phyloP scores from a whole-genome alignment of 2,797 vertebrate species.

The Ceyx erithaca region DNA sequence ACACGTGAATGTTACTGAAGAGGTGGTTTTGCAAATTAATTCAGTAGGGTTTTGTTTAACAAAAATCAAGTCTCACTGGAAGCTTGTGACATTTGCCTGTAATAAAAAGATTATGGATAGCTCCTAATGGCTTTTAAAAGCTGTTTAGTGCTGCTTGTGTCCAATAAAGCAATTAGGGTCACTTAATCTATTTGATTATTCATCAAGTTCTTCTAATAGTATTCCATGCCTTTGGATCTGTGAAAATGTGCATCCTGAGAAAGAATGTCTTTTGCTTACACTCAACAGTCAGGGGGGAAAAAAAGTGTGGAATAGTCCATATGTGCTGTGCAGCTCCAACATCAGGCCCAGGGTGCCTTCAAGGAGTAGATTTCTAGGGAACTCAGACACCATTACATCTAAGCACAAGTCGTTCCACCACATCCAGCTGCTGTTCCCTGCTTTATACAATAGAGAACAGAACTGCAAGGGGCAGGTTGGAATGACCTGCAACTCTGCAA shows the following conservation, averaged over 20 bases:
- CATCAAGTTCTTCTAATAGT: not conserved
- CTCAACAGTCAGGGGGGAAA: not conserved
- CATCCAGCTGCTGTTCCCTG: not conserved
- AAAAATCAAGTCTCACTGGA: slow-evolving; percentile 2
- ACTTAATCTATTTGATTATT: slow-evolving; percentile 43
- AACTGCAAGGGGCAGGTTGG: not conserved
- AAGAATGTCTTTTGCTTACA: not conserved
- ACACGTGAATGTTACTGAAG: not conserved
- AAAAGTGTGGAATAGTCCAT: not conserved
- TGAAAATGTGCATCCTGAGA: not conserved
- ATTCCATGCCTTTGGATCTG: not conserved
- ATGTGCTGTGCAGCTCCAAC: not conserved
- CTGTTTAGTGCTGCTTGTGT: slow-evolving; percentile 32
- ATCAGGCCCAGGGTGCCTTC: not conserved
- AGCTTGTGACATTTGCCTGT: not conserved
- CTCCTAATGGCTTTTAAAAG: slow-evolving; percentile 50
- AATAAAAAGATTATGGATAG: slow-evolving; percentile 35
- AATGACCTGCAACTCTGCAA: not conserved
- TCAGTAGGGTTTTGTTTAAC: slow-evolving; percentile 12
- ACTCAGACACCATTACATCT: not conserved
- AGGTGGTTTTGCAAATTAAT: not conserved
- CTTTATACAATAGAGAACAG: not conserved
- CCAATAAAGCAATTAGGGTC: slow-evolving; percentile 45
- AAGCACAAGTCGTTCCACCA: not conserved
- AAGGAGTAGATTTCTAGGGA: not conserved